Conservation (phyloP, 35 echinoderm and acorn worm species). For the Stichopus chloronotus region DNA sequence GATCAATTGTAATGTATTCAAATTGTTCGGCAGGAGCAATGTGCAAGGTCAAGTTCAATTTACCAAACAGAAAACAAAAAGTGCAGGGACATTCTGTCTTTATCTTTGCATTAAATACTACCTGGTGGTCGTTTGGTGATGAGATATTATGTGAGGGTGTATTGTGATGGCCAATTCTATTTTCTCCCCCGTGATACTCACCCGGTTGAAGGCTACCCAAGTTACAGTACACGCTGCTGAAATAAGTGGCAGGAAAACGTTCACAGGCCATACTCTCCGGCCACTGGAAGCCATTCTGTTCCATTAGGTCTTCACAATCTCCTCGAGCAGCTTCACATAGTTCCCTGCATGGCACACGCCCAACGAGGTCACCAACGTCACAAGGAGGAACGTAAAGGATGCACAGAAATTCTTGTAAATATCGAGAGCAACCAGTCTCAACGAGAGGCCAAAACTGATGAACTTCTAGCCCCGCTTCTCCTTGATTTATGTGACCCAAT, state of each 20-base stretch:
- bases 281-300: not conserved
- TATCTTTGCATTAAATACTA: too few species aligned
- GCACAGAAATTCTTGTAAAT: slow-evolving; percentile 32
- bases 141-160: too few species aligned
- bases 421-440: slow-evolving; percentile 13
- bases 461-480: slow-evolving; percentile 40
- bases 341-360: not conserved
- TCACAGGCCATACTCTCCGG: not conserved
- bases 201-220: not conserved
- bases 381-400: not conserved
- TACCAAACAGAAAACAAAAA: too few species aligned
- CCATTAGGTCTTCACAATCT: not conserved
- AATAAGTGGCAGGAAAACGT: not conserved
- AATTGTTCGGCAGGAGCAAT: too few species aligned
- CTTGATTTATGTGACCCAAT: not conserved
- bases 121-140: too few species aligned
- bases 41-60: too few species aligned
- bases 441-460: slow-evolving; percentile 62
- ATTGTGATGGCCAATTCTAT: too few species aligned
- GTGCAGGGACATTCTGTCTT: too few species aligned
- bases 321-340: not conserved
- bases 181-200: too few species aligned
- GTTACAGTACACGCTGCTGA: not conserved
- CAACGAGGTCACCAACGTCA: not conserved
- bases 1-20: too few species aligned